Evolutionary conservation across 2,888 invertebrate genomes (phyloP).

Genomic region (Cephus runcator): DNA sequence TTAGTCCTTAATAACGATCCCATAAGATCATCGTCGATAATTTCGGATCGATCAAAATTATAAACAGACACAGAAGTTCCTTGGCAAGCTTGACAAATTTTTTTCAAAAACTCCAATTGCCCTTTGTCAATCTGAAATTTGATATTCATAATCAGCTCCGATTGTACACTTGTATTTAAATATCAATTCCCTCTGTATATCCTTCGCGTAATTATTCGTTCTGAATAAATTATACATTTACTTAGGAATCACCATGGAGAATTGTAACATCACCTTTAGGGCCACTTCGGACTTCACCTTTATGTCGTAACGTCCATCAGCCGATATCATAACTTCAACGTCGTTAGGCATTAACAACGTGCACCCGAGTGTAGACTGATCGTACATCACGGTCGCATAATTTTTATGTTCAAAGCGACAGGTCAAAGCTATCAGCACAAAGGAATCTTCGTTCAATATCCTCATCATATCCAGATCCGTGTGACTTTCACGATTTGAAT

Average conservation of each 20-base stretch:
- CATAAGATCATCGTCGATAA: neutral
- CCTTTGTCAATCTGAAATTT: constrained; percentile 16
- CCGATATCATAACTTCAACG: constrained; percentile 43
- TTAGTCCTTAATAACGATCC: constrained; percentile 17
- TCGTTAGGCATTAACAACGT: constrained; percentile 48
- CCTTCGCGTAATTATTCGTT: neutral
- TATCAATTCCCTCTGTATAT: neutral
- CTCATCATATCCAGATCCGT: constrained; percentile 21
- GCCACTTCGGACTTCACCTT: neutral
- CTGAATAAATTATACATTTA: neutral
- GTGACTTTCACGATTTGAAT: neutral
- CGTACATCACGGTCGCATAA: constrained; percentile 68
- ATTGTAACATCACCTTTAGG: neutral
- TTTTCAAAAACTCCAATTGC: constrained; percentile 13
- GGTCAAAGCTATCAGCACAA: constrained; percentile 53
- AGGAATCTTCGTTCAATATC: constrained; percentile 45
- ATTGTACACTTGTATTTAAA: neutral
- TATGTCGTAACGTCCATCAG: constrained; percentile 31
- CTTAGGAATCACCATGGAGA: neutral
- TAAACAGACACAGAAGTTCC: constrained; percentile 18
- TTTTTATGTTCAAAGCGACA: constrained; percentile 67
- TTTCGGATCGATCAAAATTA: constrained; percentile 13
- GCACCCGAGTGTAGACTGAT: constrained; percentile 56
- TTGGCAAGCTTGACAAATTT: neutral
- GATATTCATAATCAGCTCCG: neutral